Evolutionary conservation across 1,140 invertebrate genomes (phyloP), one percentile per base, ranked within the genome.

Genomic region (Branchinecta lindahli): DNA sequence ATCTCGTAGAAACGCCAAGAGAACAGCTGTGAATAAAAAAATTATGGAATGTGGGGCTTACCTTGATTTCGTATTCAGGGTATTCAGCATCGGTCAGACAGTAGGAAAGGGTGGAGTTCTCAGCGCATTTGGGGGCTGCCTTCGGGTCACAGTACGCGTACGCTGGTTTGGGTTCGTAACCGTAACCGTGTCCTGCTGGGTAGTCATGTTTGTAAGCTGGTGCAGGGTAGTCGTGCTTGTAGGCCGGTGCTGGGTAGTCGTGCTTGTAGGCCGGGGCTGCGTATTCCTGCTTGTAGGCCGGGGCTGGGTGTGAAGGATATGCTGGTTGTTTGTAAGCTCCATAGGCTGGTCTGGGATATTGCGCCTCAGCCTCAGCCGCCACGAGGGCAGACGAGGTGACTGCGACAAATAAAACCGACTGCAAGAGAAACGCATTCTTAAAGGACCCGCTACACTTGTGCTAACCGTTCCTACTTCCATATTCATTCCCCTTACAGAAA

Each of bases 81-180:
- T 75, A 75, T 67, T 75, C 74, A 7, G 70, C 68, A 47, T 75
- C 74, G 45, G 72, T 61, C 8, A 74, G 21, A 61, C 74, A 75
- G 69, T 66, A 74, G 33, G 45, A 46, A 61, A 71, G 66, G n/a
- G 74, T 72, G 10, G 73, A 47, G 66, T 73, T 72, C 2, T 73
- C 69, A 61, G 74, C 73, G 68, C 74, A 75, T 44, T 69, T 45
- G 4, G 75, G 74, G 20, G 74, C 70, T 33, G 70, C 71, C 47
- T 72, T 72, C 0, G 71, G 69, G 46, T 72, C 71, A 46, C 71
- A 72, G 65, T 72, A 72, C 12, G 12, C 52, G 6, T 61, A 61
- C 12, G 52, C 12, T 15, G 52, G 52, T 61, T 61, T 61, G 52
- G 12, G 52, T 61, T 61, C 52, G 18, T 61, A 61, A 61, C 52